These are phyloP conservation scores for Arion vulgaris DNA, from an alignment of 1,140 invertebrate genomes.

Conservation along the genomic window DNA sequence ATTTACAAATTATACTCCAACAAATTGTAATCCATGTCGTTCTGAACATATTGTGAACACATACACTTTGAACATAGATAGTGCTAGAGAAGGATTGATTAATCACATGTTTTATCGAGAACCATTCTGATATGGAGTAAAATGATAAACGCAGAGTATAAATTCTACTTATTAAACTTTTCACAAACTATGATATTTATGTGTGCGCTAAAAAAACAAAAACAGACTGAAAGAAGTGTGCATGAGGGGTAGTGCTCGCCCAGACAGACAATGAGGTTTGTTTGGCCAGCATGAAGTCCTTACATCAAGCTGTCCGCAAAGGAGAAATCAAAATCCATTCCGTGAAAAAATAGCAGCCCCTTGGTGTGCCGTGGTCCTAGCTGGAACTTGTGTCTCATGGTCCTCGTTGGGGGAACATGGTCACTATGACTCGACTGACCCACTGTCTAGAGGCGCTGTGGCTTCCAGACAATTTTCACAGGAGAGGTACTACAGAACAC, in stretches of 20 bases:
- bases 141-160: too few relatives aligned
- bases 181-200: not conserved
- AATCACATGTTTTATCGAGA: too few relatives aligned
- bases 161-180: not conserved
- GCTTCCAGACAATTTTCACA: conserved; percentile 8
- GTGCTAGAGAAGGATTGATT: too few relatives aligned
- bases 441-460: conserved; percentile 1
- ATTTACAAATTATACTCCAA: too few relatives aligned
- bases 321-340: conserved; percentile 36
- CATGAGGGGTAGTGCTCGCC: not conserved
- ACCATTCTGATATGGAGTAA: not conserved
- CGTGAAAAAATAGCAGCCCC: conserved; percentile 19
- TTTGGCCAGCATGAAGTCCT: not conserved
- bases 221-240: not conserved
- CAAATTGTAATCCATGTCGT: too few relatives aligned
- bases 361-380: conserved; percentile 2
- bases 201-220: not conserved
- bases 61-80: too few relatives aligned
- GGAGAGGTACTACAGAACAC: not conserved
- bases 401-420: conserved; percentile 9
- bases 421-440: conserved; percentile 5
- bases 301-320: conserved; percentile 36
- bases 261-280: conserved; percentile 1
- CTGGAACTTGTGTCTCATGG: conserved; percentile 24
- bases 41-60: too few relatives aligned